Evolutionary conservation across 1,140 invertebrate genomes (phyloP), one percentile per base, ranked within the genome.

Genomic region (Aleiodes sp.): DNA sequence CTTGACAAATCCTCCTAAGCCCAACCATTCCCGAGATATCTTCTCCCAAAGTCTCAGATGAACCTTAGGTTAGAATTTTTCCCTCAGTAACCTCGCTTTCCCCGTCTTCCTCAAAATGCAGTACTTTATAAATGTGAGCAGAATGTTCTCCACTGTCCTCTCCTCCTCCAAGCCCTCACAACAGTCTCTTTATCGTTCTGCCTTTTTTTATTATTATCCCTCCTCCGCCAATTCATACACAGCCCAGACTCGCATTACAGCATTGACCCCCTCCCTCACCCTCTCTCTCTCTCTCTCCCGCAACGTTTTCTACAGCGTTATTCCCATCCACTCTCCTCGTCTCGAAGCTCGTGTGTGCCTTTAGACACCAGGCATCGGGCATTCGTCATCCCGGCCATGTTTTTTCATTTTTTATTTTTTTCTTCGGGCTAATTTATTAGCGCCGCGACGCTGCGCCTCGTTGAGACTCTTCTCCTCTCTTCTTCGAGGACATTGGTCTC

Each of bases 391-490:
- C 9, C 77, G 74, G 75, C 75, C 79, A 79, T 83, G n/a, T n/a
- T n/a, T n/a, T n/a, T n/a, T n/a, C n/a, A n/a, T n/a, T n/a, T n/a
- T n/a, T n/a, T n/a, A n/a, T n/a, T 77, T 84, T 84, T 83, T 83
- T 82, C 80, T 76, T 77, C 66, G 77, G 72, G 74, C 74, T 80
- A 84, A 85, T 85, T 85, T 85, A 85, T 85, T 82, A 80, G 77
- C 73, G 69, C 70, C 77, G 75, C 77, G 78, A 78, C 75, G 75
- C 59, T 67, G 52, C 52, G 46, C 46, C 21, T 52, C 35, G 57
- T 62, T 62, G 60, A 52, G 67, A 69, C 46, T 65, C 57, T 19
- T 33, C 60, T 33, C 61, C 60, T 33, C 61, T 64, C 62, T 57
- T 46, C 63, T 59, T 63, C 61, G 67, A 66, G 41, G 46, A 65